Evolutionary conservation across 2,797 vertebrate genomes (phyloP), one percentile per base, ranked within the genome.

Genomic region (Syngnathus rostellatus): DNA sequence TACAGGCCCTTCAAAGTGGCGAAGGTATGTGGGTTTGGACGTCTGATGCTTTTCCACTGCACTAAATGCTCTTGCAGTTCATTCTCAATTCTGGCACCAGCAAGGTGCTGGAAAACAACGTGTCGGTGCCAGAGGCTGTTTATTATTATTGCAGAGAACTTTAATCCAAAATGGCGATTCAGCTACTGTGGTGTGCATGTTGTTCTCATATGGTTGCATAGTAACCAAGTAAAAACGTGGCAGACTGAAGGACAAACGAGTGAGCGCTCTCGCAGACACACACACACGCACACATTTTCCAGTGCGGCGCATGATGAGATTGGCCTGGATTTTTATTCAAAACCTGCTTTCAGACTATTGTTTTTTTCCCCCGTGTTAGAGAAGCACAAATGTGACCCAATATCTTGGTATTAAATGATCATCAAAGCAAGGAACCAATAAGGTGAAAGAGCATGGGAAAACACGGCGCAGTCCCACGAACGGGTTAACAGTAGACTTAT

Each of bases 91-190:
- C 81, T 89, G 89, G 87, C 87, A 81, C 75, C 1, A 70, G 77
- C 71, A 76, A 68, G 72, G 83, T 77, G 86, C 86, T 87, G 85
- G 83, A 89, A 89, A 89, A 88, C 83, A 87, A 82, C 81, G 77
- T 78, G 76, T 64, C 68, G 0, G 69, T 83, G 85, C 87, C 87
- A 89, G 81, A 87, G 82, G 82, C 81, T 88, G 83, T 87, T 88
- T 88, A 81, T 85, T 86, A 84, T 85, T 86, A 84, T 83, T 86
- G 83, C 80, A 77, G 78, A 81, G 72, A 69, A 81, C 81, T 86
- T 88, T 88, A 86, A 89, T 85, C 83, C 83, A 86, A 86, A 89
- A 89, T 87, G 84, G 82, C 83, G 80, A 89, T 89, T 83, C 82
- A 84, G 86, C 85, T 85, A 82, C 83, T 76, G 85, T 70, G 74